phyloP scores from a whole-genome alignment of 2,113 vertebrate species.

The Ptyas mucosa region DNA sequence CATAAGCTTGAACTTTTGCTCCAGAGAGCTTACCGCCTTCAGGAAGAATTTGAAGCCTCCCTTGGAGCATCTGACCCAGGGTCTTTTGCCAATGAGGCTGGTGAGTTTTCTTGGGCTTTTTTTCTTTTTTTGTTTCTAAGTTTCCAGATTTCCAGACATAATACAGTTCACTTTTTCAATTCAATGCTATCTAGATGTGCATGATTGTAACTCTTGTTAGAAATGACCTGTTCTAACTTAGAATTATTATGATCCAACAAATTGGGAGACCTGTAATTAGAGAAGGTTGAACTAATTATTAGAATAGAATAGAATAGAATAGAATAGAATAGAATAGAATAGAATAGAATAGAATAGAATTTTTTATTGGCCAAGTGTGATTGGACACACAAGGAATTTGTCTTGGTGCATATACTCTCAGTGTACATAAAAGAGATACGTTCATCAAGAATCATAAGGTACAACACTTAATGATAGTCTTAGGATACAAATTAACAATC shows the following conservation, averaged over 20 bases:
- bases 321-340: too few species aligned
- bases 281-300: neutral
- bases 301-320: too few species aligned
- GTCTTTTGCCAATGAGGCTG: conserved; percentile 75
- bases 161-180: neutral
- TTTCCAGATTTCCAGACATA: neutral
- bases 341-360: too few species aligned
- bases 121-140: neutral
- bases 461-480: too few species aligned
- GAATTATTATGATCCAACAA: neutral
- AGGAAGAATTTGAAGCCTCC: conserved; percentile 93
- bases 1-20: conserved; percentile 91
- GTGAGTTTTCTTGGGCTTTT: conserved; percentile 65
- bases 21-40: conserved; percentile 91
- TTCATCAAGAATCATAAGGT: too few species aligned
- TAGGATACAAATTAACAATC: too few species aligned
- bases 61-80: conserved; percentile 79
- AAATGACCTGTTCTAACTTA: neutral
- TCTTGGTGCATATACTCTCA: too few species aligned
- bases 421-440: too few species aligned
- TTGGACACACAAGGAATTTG: too few species aligned
- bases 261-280: neutral
- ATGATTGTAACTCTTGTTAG: neutral
- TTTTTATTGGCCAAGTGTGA: too few species aligned
- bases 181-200: neutral